Evolutionary conservation across 2,888 invertebrate species (phyloP), one percentile per base, ranked within the genome.

Genomic region (Papilio protenor): DNA sequence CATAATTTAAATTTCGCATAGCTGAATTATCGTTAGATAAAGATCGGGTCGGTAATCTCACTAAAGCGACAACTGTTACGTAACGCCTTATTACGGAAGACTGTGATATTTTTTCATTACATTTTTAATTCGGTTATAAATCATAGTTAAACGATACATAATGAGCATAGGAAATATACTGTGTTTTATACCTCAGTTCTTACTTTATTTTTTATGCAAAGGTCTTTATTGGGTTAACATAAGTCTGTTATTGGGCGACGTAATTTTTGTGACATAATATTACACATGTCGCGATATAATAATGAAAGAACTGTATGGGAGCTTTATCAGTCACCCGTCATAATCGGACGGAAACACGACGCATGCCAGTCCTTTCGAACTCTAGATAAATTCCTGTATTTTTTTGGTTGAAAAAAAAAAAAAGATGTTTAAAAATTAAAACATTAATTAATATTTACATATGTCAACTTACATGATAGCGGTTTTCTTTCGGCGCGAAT

Each of bases 41-140:
- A 75, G 45, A 70, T 70, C 69, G 12, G 18, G 23, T 33, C 18
- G 33, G 59, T 76, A 70, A 76, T 59, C 70, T 76, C 57, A 59
- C 45, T 75, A 59, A 71, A 52, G 10, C 57, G 55, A 11, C 45
- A 47, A n/a, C 23, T 59, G 18, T 76, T 70, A 76, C 59, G 33
- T 70, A 76, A 59, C 27, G 33, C 45, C 18, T 45, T 4, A 23
- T 76, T 76, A 71, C 70, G 70, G 40, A 76, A 76, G 27, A 49
- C 55, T 49, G 52, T 47, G 49, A 70, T 47, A 70, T 12, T 66
- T 21, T 57, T 52, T 49, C 14, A 52, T 27, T n/a, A 12, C 45
- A 27, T 73, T 61, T 47, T 27, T 21, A 61, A 47, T 6, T 59
- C 10, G 52, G 23, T 57, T 72, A 57, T 55, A 18, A 33, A 71